Evolutionary conservation across 1,140 invertebrate species (phyloP).

Genomic region (Triops cancriformis): DNA sequence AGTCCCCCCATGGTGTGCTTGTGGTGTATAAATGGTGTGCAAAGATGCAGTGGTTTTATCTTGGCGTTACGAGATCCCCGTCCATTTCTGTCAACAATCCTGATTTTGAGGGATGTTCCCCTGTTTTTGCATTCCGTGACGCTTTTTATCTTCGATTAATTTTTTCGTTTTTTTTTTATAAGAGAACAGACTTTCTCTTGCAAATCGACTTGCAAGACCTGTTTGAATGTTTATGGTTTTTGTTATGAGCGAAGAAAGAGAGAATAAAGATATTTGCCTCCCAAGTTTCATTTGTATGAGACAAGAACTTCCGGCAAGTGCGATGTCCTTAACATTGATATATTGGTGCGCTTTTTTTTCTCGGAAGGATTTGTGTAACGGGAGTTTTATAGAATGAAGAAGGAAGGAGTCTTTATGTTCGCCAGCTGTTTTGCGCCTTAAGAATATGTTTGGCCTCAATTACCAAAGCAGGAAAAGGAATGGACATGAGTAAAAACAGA

Average conservation of each 20-base stretch:
- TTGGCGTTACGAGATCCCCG: not conserved
- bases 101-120: not conserved
- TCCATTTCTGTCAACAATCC: not conserved
- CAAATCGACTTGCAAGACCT: not conserved
- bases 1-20: not conserved
- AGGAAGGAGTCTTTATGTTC: not conserved
- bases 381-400: not conserved
- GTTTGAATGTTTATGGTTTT: too few species aligned
- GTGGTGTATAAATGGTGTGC: not conserved
- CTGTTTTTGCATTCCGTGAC: not conserved
- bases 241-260: too few species aligned
- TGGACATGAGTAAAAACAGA: not conserved
- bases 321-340: not conserved
- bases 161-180: not conserved
- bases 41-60: not conserved
- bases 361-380: not conserved
- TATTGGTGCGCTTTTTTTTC: not conserved
- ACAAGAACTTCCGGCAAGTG: not conserved
- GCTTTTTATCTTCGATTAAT: not conserved
- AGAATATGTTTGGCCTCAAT: not conserved
- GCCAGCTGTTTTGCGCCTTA: not conserved
- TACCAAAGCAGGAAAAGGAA: not conserved
- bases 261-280: too few species aligned
- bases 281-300: not conserved
- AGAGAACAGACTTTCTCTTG: not conserved